phyloP scores from a whole-genome alignment of 2,113 vertebrate genomes.

The Pituophis catenifer region DNA sequence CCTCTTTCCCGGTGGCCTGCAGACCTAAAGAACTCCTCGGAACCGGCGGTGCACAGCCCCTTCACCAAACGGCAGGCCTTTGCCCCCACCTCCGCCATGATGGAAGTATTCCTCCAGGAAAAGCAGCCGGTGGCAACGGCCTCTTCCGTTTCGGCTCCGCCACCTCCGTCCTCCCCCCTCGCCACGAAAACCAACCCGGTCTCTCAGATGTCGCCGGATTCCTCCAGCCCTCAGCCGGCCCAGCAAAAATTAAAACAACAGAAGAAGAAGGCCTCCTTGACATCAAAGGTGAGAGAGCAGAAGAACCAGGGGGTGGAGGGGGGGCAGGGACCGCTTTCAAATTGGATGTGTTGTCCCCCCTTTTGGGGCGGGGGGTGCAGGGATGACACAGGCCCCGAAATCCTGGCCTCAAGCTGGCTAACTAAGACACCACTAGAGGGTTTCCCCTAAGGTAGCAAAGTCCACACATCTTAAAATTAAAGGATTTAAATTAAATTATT shows the following conservation, averaged over 20 bases:
- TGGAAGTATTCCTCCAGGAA: slow-evolving; percentile 94
- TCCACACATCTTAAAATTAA: not conserved
- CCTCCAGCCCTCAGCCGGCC: slow-evolving; percentile 93
- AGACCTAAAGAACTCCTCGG: slow-evolving; percentile 89
- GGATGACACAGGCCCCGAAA: not conserved
- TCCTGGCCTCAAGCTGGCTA: not conserved
- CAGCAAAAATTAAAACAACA: slow-evolving; percentile 96
- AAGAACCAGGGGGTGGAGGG: not conserved
- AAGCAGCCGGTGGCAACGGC: slow-evolving; percentile 80
- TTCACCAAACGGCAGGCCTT: slow-evolving; percentile 92
- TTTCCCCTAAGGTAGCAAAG: not conserved
- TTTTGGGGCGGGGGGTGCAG: no score
- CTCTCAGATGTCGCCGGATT: slow-evolving; percentile 86
- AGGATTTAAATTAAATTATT: no score
- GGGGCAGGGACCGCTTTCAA: not conserved
- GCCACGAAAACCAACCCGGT: slow-evolving; percentile 73
- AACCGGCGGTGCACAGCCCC: slow-evolving; percentile 81
- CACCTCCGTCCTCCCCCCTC: slow-evolving; percentile 78
- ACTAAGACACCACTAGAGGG: not conserved
- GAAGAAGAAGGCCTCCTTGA: slow-evolving; percentile 91
- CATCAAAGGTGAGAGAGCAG: slow-evolving; percentile 81
- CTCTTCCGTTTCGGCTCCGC: slow-evolving; percentile 67
- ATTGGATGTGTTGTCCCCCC: not conserved
- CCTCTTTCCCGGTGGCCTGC: not conserved
- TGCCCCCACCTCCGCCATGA: slow-evolving; percentile 85